Percentiles rank a stretch among this genome's conserved stretches.
Evolutionary conservation across 2,113 vertebrate species (phyloP).

Genomic region (Thymallus thymallus): DNA sequence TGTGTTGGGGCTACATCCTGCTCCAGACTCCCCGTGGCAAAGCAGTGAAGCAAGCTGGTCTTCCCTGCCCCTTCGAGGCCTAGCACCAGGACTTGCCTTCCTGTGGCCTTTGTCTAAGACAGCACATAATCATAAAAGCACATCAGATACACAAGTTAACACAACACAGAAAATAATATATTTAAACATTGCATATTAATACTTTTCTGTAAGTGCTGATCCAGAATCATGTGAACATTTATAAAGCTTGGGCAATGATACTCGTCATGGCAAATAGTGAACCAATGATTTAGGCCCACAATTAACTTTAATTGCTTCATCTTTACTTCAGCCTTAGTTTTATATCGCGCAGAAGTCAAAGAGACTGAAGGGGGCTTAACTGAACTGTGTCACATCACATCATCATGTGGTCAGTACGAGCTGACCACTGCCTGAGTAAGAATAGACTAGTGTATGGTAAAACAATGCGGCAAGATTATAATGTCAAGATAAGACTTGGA

Average conservation of each 20-base stretch:
- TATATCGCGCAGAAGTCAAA: too few relatives aligned
- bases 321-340: too few relatives aligned
- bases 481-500: neutral
- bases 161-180: too few relatives aligned
- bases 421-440: neutral
- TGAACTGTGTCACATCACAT: too few relatives aligned
- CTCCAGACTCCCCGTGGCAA: conserved; percentile 77
- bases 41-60: conserved; percentile 82
- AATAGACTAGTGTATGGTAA: neutral
- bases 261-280: neutral
- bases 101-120: conserved; percentile 41
- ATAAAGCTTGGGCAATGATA: neutral
- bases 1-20: conserved; percentile 78
- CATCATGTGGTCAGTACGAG: neutral
- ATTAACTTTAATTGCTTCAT: too few relatives aligned
- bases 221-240: neutral
- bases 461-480: neutral
- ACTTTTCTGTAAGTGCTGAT: neutral
- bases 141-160: neutral
- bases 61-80: conserved; percentile 94
- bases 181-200: too few relatives aligned
- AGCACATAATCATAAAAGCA: conserved; percentile 6
- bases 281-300: too few relatives aligned
- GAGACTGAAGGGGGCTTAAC: too few relatives aligned
- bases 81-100: conserved; percentile 85